A percentile compares a stretch with the other conserved stretches of the same genome.
phyloP scores from a whole-genome alignment of 2,113 vertebrate species.

The Aythya baeri region DNA sequence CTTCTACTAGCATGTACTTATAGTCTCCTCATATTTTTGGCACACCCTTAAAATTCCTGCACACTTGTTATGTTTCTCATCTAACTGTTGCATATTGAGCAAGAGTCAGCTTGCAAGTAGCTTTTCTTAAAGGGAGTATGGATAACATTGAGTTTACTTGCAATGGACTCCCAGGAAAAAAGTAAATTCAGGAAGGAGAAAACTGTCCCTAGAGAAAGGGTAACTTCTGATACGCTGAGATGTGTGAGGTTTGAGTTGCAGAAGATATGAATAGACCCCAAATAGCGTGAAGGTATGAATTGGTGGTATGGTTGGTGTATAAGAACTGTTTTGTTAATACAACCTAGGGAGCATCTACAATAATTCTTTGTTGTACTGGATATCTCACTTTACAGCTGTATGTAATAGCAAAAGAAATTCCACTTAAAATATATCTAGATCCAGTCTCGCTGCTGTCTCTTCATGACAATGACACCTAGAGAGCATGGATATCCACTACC shows the following conservation, averaged over 20 bases:
- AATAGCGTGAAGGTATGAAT: not conserved
- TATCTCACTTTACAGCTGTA: not conserved
- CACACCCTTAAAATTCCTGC: not conserved
- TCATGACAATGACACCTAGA: not conserved
- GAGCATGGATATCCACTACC: not conserved
- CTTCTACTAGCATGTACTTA: not conserved
- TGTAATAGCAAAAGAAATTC: not conserved
- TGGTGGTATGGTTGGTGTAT: not conserved
- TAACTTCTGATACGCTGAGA: not conserved
- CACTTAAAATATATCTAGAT: not conserved
- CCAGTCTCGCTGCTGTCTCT: not conserved
- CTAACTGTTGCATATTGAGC: not conserved
- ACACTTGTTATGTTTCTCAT: not conserved
- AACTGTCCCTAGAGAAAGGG: not conserved
- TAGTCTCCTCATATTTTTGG: not conserved
- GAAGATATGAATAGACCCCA: not conserved
- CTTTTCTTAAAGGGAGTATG: not conserved
- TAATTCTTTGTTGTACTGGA: not conserved
- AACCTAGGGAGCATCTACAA: not conserved
- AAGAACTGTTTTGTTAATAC: not conserved
- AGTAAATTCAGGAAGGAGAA: not conserved
- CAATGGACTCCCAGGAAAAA: no score
- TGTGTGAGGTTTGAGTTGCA: not conserved
- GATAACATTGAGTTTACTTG: not conserved
- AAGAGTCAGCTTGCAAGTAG: not conserved